These are phyloP conservation scores for Coreoperca whiteheadi DNA, from an alignment of 2,113 vertebrate species.

Conservation along the genomic window DNA sequence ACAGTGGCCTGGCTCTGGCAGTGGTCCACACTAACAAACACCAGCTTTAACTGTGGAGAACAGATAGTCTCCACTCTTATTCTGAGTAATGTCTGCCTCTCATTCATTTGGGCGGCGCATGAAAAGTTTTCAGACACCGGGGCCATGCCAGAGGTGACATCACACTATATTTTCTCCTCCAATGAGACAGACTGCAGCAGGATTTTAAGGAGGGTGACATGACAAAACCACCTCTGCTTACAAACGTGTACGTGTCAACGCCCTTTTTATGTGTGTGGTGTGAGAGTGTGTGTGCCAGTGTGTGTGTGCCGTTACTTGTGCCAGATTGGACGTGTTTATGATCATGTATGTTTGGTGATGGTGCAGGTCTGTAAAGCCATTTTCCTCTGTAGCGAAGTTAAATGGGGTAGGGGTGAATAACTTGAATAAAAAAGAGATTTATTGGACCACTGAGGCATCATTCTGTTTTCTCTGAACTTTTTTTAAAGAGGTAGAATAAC, in stretches of 20 bases:
- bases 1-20: constrained; percentile 73
- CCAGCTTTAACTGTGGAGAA: constrained; percentile 84
- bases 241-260: constrained; percentile 56
- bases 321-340: constrained; percentile 40
- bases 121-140: constrained; percentile 83
- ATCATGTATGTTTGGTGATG: constrained; percentile 60
- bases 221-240: constrained; percentile 67
- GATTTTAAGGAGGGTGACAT: constrained; percentile 64
- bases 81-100: constrained; percentile 92
- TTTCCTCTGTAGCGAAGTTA: constrained; percentile 47
- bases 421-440: constrained; percentile 70
- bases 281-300: constrained; percentile 32
- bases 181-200: constrained; percentile 60
- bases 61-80: constrained; percentile 85
- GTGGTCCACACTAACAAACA: constrained; percentile 81
- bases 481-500: constrained; percentile 55
- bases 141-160: constrained; percentile 86
- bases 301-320: constrained; percentile 32
- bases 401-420: constrained; percentile 49
- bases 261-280: constrained; percentile 61
- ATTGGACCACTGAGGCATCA: constrained; percentile 58
- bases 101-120: constrained; percentile 82
- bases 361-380: constrained; percentile 53
- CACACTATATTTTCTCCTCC: constrained; percentile 81
- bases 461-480: constrained; percentile 64